A percentile compares a stretch with the other conserved stretches of the same genome.
These are phyloP conservation scores for Apostichopus californicus DNA, from an alignment of 35 echinoderm and acorn worm species.

Conservation along the genomic window DNA sequence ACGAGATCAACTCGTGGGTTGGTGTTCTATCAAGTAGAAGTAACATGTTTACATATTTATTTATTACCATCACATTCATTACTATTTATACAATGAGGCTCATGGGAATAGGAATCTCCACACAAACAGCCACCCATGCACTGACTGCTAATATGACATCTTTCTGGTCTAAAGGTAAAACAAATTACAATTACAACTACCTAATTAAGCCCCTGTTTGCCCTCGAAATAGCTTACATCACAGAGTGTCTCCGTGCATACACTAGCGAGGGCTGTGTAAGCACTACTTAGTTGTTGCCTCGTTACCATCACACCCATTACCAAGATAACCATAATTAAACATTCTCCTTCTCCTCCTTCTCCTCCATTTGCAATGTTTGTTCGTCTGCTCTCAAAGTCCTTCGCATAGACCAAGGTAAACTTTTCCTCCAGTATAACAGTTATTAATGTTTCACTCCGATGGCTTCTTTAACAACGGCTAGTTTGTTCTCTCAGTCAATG, in stretches of 20 bases:
- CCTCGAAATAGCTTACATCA: constrained; percentile 21
- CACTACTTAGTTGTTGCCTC: constrained; percentile 16
- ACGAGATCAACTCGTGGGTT: no score
- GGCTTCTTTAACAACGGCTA: background rate
- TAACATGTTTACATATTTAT: no score
- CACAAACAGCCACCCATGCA: background rate
- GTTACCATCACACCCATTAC: background rate
- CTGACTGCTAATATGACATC: background rate
- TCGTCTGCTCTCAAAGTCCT: background rate
- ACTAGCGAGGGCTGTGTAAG: background rate
- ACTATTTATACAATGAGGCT: no score
- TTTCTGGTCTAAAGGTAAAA: background rate
- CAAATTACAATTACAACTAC: background rate
- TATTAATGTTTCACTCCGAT: constrained; percentile 4
- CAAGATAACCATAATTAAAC: constrained; percentile 30
- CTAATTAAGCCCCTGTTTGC: constrained; percentile 31
- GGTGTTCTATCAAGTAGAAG: no score
- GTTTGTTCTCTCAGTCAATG: background rate
- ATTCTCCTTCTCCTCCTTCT: background rate
- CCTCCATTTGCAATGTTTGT: constrained; percentile 34
- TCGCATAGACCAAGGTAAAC: background rate
- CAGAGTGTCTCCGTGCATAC: background rate
- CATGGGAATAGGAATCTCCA: no score
- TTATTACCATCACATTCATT: no score
- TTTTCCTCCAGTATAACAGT: background rate